Evolutionary conservation across 2,113 vertebrate species (phyloP), one percentile per base, ranked within the genome.

Genomic region (Eretmochelys imbricata): DNA sequence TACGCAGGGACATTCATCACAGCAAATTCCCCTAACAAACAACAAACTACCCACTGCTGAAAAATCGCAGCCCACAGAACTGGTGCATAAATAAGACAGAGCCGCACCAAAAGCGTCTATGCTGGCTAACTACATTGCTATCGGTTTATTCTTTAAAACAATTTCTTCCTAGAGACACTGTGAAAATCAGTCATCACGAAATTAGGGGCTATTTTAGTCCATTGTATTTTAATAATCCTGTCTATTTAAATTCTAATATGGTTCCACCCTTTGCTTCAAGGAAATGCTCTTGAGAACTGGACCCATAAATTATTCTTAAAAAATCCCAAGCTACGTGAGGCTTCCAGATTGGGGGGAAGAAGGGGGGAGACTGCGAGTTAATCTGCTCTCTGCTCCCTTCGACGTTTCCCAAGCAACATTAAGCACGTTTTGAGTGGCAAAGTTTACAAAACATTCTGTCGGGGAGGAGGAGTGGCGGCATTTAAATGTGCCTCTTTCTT

Each of bases 181-280:
- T 49, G 65, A 48, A 53, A 35, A 82, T 82, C 80, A 65, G 55
- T 83, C 92, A 83, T 17, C 53, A 54, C 65, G 82, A 80, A 69
- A 89, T 89, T 85, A 91, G 51, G 69, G 29, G 51, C 10, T n/a
- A 54, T 84, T 87, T 48, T 51, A 42, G 80, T 95, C 93, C 91
- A 72, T 85, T 81, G 93, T 81, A 93, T 97, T 97, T 97, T 97
- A 95, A 97, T 97, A 97, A 98, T 97, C 95, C 95, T 49, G 76
- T 94, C 96, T 95, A 97, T 98, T 98, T 98, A 96, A 97, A 98
- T 98, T 97, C 96, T 97, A 97, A 95, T 96, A 89, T 93, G 97
- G 96, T 46, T 94, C 95, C 76, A 91, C 96, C 85, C 69, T 76
- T 93, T 97, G 97, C 97, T 97, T 96, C 42, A 89, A 75, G 87